Evolutionary conservation across 2,888 invertebrate species (phyloP).

Genomic region (Cantharis flavilabris): DNA sequence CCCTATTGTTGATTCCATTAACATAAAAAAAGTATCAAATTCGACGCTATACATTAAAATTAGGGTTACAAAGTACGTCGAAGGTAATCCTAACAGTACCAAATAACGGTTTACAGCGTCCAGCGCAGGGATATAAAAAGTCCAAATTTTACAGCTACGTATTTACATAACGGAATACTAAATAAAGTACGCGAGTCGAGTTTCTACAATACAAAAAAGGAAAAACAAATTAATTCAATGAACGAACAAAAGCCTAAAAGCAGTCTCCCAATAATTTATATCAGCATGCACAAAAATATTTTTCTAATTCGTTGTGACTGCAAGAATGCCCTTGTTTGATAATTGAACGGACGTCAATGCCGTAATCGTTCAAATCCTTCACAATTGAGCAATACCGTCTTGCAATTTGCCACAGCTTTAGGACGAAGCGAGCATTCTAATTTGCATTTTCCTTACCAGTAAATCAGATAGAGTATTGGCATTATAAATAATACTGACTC

Average conservation of each 20-base stretch:
- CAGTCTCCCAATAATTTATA: background rate
- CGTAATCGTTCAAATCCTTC: background rate
- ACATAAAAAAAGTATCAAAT: background rate
- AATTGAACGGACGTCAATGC: background rate
- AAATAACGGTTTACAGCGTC: background rate
- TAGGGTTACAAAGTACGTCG: background rate
- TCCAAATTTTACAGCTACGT: background rate
- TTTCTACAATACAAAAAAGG: background rate
- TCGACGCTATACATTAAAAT: background rate
- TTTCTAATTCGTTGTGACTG: background rate
- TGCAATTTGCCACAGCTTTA: background rate
- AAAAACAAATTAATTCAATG: background rate
- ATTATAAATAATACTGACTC: constrained; percentile 3
- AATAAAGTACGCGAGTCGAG: background rate
- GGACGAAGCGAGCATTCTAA: constrained; percentile 5
- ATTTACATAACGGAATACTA: constrained; percentile 2
- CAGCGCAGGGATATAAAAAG: background rate
- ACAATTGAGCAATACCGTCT: background rate
- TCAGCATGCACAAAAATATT: background rate
- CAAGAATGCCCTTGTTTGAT: background rate
- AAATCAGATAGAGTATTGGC: background rate
- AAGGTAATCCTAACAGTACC: background rate
- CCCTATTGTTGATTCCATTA: background rate
- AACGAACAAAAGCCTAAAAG: background rate
- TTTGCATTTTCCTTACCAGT: background rate